phyloP scores from a whole-genome alignment of 1,140 invertebrate species.

The Sitodiplosis mosellana region DNA sequence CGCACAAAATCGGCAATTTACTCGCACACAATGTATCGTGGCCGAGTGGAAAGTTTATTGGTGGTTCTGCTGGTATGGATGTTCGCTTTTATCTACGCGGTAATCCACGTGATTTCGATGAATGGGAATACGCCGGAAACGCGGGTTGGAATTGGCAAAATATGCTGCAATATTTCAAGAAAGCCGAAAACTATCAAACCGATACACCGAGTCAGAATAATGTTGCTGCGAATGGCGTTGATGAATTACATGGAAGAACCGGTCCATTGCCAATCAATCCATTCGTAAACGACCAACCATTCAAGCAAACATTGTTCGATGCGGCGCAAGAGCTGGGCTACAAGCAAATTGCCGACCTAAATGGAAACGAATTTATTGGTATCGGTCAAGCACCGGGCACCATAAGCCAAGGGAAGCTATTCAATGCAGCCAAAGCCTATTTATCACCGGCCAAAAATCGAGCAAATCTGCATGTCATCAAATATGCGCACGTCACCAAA shows the following conservation, averaged over 20 bases:
- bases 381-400: constrained; percentile 41
- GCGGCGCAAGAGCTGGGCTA: constrained; percentile 43
- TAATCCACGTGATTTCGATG: constrained; percentile 37
- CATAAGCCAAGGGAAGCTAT: constrained; percentile 43
- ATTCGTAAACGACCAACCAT: constrained; percentile 16
- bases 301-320: constrained; percentile 24
- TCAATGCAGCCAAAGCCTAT: constrained; percentile 44
- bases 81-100: constrained; percentile 60
- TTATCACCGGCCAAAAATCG: constrained; percentile 34
- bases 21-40: constrained; percentile 32
- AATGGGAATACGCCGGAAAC: constrained; percentile 42
- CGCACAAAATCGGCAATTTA: constrained; percentile 7
- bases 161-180: constrained; percentile 54
- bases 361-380: constrained; percentile 37
- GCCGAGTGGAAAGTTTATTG: constrained; percentile 43
- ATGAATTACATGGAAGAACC: constrained; percentile 38
- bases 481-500: constrained; percentile 35
- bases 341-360: constrained; percentile 43
- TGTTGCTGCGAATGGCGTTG: constrained; percentile 11
- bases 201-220: constrained; percentile 7
- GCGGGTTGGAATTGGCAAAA: constrained; percentile 44
- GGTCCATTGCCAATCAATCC: constrained; percentile 39
- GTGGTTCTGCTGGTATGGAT: constrained; percentile 50
- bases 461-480: constrained; percentile 48
- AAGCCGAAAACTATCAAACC: constrained; percentile 38